Evolutionary conservation across 2,888 invertebrate species (phyloP), one percentile per base, ranked within the genome.

Genomic region (Epirrhoe tristata): DNA sequence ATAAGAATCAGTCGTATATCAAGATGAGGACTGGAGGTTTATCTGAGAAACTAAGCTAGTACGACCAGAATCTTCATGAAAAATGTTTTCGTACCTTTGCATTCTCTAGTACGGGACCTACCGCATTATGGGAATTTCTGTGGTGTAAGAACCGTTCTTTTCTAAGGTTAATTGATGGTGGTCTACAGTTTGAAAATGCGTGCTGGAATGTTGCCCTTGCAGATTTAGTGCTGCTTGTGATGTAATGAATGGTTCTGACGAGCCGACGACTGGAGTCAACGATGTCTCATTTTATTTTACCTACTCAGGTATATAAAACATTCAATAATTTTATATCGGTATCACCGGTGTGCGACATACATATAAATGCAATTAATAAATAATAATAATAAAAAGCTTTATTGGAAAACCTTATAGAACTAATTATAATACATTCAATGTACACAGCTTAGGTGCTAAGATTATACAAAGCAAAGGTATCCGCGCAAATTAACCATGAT

Each of bases 141-240:
- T 77, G 73, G 70, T 63, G 65, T 77, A 77, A 78, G 75, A 78
- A 79, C 77, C 55, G 78, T 75, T 74, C 66, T 74, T 77, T 77
- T 79, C 76, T 81, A 77, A 83, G 79, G 82, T 84, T 87, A 88
- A 89, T 89, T 87, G 89, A 88, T 87, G 84, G 82, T 78, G 84
- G 82, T 78, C 81, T 85, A 79, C 78, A 74, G 81, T 81, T 81
- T 77, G 77, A 75, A 76, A 82, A 82, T 84, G 83, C 91, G 91
- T 91, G 92, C 86, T 84, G 84, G 91, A 88, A 91, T 90, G 90
- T 80, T 80, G 83, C 80, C 81, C 77, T 85, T 85, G 86, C 82
- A 85, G 90, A 91, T 91, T 90, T 85, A 81, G 79, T 78, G 75
- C 73, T 81, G 76, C 81, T 81, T 80, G 79, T 80, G 78, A 78